Base-by-base conservation (phyloP, 2,797 vertebrate genomes). In the Mycteria americana region DNA sequence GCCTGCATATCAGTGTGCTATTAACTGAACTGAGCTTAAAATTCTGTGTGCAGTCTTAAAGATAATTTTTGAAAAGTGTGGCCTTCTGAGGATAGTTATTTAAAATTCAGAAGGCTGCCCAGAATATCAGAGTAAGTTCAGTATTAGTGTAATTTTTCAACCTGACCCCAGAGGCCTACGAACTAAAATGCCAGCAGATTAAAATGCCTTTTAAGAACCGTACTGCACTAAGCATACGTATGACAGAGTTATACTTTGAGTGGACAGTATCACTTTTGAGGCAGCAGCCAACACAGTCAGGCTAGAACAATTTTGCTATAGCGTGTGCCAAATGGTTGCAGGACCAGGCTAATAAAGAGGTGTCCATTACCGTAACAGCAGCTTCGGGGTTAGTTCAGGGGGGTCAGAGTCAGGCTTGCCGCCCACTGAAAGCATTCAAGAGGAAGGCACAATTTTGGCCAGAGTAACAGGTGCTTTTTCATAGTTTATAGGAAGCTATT, bases 111-210 rank as follows among this genome's bases (percentile, higher is more conserved):
- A 89, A 86, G 76, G 83, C 73, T 94, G 92, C 82, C 93, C 73
- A 95, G 91, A 95, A 92, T 93, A 97, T 95, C 91, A 93, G 54
- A 96, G 87, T 88, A 86, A 92, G 67, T 96, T 95, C 89, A 94
- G 69, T 87, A 84, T 86, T 89, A 93, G 87, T 88, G 91, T 50
- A 96, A 91, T 89, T 92, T 96, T 96, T 97, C 96, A 92, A 74
- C 76, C 94, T 94, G 89, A 95, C 87, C 85, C 84, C 67, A 73
- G 85, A 96, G 93, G 41, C 89, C 85, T 91, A 84, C 12, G 2
- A 91, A 91, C 91, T 93, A 81, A 94, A 97, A 94, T 91, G 92
- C 73, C 85, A 96, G 87, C 59, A 78, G 92, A 97, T 93, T 95
- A 94, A 97, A 96, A 91, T 78, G 91, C 65, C 67, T 96, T 96